phyloP scores from a whole-genome alignment of 2,888 invertebrate genomes.

The Cantharis rustica region DNA sequence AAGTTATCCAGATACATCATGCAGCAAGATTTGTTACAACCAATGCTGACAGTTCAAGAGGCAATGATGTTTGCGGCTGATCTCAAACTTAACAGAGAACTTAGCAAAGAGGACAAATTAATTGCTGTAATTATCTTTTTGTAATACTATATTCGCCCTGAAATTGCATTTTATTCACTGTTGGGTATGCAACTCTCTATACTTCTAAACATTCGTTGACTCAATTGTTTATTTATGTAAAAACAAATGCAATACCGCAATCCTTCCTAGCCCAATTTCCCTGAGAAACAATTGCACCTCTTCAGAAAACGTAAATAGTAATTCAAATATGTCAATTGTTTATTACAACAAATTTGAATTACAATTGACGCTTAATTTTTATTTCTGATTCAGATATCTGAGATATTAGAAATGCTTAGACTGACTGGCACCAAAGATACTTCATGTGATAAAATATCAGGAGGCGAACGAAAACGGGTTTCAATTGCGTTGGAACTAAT shows the following conservation, averaged over 20 bases:
- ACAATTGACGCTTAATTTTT: too few relatives aligned
- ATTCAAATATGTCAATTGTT: too few relatives aligned
- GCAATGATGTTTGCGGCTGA: slow-evolving; percentile 89
- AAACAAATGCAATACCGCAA: too few relatives aligned
- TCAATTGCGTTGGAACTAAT: slow-evolving; percentile 91
- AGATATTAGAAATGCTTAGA: slow-evolving; percentile 82
- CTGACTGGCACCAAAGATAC: slow-evolving; percentile 76
- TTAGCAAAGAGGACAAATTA: slow-evolving; percentile 66
- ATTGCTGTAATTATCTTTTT: slow-evolving; percentile 67
- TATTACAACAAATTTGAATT: too few relatives aligned
- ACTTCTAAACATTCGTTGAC: neutral
- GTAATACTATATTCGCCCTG: neutral
- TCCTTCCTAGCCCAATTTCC: too few relatives aligned
- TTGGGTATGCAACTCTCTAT: neutral
- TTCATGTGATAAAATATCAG: slow-evolving; percentile 75
- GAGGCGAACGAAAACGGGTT: slow-evolving; percentile 91
- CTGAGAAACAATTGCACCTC: too few relatives aligned
- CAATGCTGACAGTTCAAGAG: slow-evolving; percentile 85
- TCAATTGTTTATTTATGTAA: neutral
- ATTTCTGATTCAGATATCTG: slow-evolving; percentile 70
- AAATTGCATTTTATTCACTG: neutral
- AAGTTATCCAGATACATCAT: slow-evolving; percentile 94
- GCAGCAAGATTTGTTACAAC: slow-evolving; percentile 89
- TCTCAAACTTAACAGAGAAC: slow-evolving; percentile 77
- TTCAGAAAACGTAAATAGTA: too few relatives aligned